phyloP scores from a whole-genome alignment of 1,140 invertebrate genomes.

The Cotesia glomerata region DNA sequence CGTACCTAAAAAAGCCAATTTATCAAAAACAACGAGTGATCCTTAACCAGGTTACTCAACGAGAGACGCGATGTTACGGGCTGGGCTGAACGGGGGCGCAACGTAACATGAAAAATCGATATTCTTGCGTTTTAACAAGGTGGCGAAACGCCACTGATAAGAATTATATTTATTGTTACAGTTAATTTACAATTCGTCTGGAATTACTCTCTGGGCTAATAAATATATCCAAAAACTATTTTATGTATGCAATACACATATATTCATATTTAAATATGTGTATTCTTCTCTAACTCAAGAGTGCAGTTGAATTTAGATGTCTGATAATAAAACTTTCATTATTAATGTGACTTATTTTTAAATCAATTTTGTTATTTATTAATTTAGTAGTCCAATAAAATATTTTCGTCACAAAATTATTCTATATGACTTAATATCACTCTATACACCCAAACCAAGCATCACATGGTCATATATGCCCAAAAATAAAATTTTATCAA shows the following conservation, averaged over 20 bases:
- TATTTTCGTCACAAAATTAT: too few relatives aligned
- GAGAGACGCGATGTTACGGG: too few relatives aligned
- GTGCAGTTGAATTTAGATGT: too few relatives aligned
- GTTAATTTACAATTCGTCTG: slow-evolving; percentile 28
- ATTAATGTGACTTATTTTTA: too few relatives aligned
- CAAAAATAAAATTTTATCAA: too few relatives aligned
- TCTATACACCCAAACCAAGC: too few relatives aligned
- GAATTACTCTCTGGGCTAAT: background rate
- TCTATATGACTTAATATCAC: too few relatives aligned
- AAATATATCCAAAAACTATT: slow-evolving; percentile 8
- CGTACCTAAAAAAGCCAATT: background rate
- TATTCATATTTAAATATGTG: background rate
- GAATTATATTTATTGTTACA: slow-evolving; percentile 37
- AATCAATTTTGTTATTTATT: too few relatives aligned
- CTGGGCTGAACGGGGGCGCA: background rate
- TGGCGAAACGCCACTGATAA: slow-evolving; percentile 41
- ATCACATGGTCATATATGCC: too few relatives aligned
- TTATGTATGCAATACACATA: background rate
- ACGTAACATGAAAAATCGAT: slow-evolving; percentile 31
- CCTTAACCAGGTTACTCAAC: background rate
- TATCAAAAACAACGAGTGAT: slow-evolving; percentile 8
- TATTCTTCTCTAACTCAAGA: too few relatives aligned
- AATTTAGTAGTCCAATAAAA: too few relatives aligned
- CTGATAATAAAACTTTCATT: too few relatives aligned
- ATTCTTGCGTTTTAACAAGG: slow-evolving; percentile 40